A percentile compares a stretch with the other conserved stretches of the same genome.
Evolutionary conservation across 1,140 invertebrate species (phyloP).

Genomic region (Trypoxylus dichotomus): DNA sequence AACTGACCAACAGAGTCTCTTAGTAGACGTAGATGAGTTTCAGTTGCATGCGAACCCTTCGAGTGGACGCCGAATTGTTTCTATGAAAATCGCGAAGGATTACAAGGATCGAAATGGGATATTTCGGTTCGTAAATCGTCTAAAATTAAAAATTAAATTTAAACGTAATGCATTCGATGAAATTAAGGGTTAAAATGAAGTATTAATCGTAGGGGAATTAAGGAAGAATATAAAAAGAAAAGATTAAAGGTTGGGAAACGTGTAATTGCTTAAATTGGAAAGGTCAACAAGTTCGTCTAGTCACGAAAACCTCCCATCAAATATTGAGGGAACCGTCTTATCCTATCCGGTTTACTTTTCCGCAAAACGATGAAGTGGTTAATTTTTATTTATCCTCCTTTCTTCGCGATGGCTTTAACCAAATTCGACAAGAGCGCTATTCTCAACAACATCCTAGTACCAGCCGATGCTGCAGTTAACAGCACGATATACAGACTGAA

Average conservation of each 20-base stretch:
- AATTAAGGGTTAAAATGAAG: background rate
- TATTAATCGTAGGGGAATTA: no score
- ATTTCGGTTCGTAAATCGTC: background rate
- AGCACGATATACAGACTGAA: slow-evolving; percentile 83
- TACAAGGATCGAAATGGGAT: background rate
- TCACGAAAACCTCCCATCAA: background rate
- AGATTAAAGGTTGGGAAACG: background rate
- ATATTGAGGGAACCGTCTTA: background rate
- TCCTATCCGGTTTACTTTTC: background rate
- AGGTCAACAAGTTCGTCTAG: slow-evolving; percentile 3
- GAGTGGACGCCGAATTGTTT: background rate
- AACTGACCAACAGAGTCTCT: background rate
- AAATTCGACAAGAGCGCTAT: slow-evolving; percentile 79
- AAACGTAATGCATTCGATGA: background rate
- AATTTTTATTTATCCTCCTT: background rate
- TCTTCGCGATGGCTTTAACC: slow-evolving; percentile 56
- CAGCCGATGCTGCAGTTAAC: slow-evolving; percentile 77
- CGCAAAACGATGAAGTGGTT: slow-evolving; percentile 24
- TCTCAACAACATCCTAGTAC: slow-evolving; percentile 78
- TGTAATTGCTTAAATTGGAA: slow-evolving; percentile 21
- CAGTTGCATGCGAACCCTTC: background rate
- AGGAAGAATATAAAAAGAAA: background rate
- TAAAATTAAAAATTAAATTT: background rate
- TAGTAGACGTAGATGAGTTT: background rate
- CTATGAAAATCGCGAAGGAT: background rate